Conservation (phyloP, 2,888 invertebrate species). For the Hydroisotoma schaefferi region DNA sequence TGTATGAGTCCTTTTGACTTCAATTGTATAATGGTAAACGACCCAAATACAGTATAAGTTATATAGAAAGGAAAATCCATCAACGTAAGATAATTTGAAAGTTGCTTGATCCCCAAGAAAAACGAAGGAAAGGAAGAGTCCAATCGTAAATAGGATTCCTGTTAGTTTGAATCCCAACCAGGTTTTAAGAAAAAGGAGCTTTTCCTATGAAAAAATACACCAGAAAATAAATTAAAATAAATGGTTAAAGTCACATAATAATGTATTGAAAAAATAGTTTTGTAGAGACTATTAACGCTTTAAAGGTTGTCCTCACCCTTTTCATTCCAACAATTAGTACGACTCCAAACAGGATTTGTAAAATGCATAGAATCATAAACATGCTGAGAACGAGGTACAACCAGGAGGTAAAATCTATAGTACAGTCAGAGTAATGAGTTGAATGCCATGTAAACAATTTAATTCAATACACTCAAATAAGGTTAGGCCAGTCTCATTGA, state of each 20-base stretch:
- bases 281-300: too few species aligned
- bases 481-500: background rate
- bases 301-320: background rate
- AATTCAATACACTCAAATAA: background rate
- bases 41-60: constrained; percentile 5
- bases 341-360: background rate
- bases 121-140: background rate
- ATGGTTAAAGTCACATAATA: background rate
- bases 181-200: background rate
- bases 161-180: background rate
- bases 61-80: background rate
- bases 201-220: background rate
- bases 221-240: background rate
- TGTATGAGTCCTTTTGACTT: background rate
- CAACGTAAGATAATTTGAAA: background rate
- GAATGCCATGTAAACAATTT: too few species aligned
- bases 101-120: constrained; percentile 1
- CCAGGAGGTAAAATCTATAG: background rate
- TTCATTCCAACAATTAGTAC: background rate
- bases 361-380: background rate
- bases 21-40: background rate
- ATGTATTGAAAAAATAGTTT: too few species aligned
- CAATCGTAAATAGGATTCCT: background rate
- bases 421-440: too few species aligned
- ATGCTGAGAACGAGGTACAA: background rate